Evolutionary conservation across 2,888 invertebrate species (phyloP), one percentile per base, ranked within the genome.

Genomic region (Carabus problematicus): DNA sequence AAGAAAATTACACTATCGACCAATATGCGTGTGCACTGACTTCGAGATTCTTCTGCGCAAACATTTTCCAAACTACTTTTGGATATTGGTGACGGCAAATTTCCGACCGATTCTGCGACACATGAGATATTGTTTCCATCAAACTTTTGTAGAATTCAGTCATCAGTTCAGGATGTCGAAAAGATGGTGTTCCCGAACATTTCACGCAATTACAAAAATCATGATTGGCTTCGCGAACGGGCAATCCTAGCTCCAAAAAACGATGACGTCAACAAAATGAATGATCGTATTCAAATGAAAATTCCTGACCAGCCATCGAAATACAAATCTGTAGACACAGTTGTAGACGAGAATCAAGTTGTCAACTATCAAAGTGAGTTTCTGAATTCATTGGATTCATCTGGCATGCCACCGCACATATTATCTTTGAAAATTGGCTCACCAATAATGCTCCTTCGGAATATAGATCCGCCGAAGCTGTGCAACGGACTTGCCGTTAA

Each of bases 401-500:
- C 74, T 43, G 72, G 72, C 8, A 18, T 75, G n/a, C 72, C 74
- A n/a, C 19, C 70, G 12, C n/a, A n/a, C n/a, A 49, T 40, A 42
- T 69, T 75, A 8, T 12, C 19, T 14, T 42, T 72, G 8, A 73
- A 72, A 40, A 61, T 75, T 14, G 74, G 73, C 4, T 58, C 71
- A 8, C 73, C 72, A 54, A 59, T 76, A 16, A 74, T 75, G 64
- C 45, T 74, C 16, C 52, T 76, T 1, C 18, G 75, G 63, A 75
- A 75, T 62, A 19, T 76, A 8, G 71, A 72, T 9, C 71, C 74
- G 16, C 73, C 73, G 9, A 71, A 72, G 45, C 18, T 76, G 9
- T 75, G 73, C 47, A 75, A 75, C 61, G 75, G 76, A 29, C 61
- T 76, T 3, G 61, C 52, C n/a, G 70, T 74, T 8, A 73, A 70